Conservation (phyloP, 2,113 vertebrate species). For the Paramormyrops kingsleyae region DNA sequence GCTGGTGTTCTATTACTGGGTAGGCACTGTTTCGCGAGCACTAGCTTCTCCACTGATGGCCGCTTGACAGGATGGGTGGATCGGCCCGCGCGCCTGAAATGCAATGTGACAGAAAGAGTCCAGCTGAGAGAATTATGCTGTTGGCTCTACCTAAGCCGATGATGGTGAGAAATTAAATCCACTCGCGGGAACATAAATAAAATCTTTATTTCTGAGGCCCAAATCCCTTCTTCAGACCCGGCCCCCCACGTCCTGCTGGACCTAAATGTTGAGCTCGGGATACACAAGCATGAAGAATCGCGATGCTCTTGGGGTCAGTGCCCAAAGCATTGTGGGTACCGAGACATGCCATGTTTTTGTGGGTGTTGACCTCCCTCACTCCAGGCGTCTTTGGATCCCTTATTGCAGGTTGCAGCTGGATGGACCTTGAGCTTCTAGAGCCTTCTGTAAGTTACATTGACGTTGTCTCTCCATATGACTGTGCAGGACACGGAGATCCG, state of each 20-base stretch:
- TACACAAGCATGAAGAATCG: neutral
- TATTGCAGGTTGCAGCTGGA: neutral
- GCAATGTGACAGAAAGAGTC: constrained; percentile 10
- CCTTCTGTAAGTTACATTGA: neutral
- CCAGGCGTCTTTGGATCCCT: neutral
- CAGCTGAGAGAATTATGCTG: constrained; percentile 22
- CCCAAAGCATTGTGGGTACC: neutral
- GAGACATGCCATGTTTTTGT: neutral
- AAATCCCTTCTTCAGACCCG: neutral
- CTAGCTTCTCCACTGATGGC: neutral
- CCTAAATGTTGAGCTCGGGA: neutral
- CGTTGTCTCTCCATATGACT: neutral
- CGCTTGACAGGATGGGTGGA: neutral
- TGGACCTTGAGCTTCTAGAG: neutral
- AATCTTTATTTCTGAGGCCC: neutral
- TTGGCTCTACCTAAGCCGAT: neutral
- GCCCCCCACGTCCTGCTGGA: neutral
- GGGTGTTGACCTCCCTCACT: neutral
- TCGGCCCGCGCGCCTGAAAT: neutral
- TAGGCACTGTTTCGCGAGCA: neutral
- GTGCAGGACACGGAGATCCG: constrained; percentile 80
- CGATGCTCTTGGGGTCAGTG: neutral
- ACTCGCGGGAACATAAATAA: constrained; percentile 3
- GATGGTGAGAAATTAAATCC: constrained; percentile 12
- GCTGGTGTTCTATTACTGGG: neutral